These are phyloP conservation scores for Athalia cordata DNA, from an alignment of 2,888 invertebrate genomes.

Conservation along the genomic window DNA sequence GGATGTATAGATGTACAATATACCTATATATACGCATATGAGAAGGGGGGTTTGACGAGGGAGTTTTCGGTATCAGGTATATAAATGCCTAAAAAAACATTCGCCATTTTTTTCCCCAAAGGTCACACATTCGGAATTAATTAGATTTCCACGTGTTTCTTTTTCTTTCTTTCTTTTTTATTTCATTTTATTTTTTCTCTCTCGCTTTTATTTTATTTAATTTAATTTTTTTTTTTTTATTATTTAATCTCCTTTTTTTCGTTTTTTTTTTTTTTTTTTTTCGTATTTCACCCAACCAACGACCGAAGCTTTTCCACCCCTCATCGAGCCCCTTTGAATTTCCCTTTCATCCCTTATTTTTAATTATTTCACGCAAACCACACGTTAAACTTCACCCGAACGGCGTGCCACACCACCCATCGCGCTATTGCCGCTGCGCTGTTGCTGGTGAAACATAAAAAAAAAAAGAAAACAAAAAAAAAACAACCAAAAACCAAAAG, in stretches of 20 bases:
- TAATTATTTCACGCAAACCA: constrained; percentile 57
- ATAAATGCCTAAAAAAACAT: constrained; percentile 43
- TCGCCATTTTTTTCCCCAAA: constrained; percentile 45
- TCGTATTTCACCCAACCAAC: neutral
- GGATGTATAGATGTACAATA: no score
- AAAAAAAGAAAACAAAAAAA: no score
- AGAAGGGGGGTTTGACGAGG: neutral
- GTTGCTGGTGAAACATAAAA: neutral
- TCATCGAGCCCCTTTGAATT: constrained; percentile 37
- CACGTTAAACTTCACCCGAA: constrained; percentile 49
- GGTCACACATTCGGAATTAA: constrained; percentile 47
- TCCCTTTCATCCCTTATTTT: constrained; percentile 60
- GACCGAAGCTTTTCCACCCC: constrained; percentile 33
- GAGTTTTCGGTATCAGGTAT: neutral
- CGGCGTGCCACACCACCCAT: neutral
- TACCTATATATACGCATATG: neutral
- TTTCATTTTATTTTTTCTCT: neutral
- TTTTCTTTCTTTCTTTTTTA: neutral
- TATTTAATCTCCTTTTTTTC: constrained; percentile 28
- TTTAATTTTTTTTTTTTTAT: neutral
- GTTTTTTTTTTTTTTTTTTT: no score
- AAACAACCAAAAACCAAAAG: neutral
- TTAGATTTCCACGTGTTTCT: constrained; percentile 44
- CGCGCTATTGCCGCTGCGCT: no score
- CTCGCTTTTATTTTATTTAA: neutral